Percentiles rank a stretch among this genome's conserved stretches.
phyloP scores from a whole-genome alignment of 1,140 invertebrate genomes.

The Andricus grossulariae region DNA sequence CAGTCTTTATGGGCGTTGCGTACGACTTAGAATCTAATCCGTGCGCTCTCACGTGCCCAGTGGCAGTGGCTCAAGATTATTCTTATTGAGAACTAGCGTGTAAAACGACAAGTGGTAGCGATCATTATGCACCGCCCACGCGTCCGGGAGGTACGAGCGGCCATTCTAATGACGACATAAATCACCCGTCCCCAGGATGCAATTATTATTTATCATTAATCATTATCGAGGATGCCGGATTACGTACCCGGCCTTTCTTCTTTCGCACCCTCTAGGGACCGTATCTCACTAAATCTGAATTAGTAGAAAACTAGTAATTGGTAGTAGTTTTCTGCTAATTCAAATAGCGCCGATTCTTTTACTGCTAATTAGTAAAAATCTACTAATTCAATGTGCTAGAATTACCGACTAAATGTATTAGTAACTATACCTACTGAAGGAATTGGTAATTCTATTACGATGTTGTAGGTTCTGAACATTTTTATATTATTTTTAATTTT shows the following conservation, averaged over 20 bases:
- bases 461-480: no score
- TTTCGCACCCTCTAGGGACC: no score
- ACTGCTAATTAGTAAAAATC: no score
- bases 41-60: neutral
- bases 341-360: no score
- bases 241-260: neutral
- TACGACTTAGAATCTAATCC: neutral
- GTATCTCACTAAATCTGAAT: no score
- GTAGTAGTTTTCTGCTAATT: no score
- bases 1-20: constrained; percentile 45
- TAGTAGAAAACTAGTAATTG: no score
- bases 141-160: constrained; percentile 46
- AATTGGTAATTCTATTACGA: no score
- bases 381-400: no score
- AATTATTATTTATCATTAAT: constrained; percentile 69
- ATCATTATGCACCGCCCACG: constrained; percentile 58
- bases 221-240: constrained; percentile 56
- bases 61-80: neutral
- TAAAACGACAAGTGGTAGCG: neutral
- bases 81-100: neutral
- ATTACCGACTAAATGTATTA: no score
- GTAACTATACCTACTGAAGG: no score
- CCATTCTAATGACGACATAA: constrained; percentile 65
- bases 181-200: constrained; percentile 58
- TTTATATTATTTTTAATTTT: no score